Evolutionary conservation across 1,140 invertebrate genomes (phyloP).

Genomic region (Dendroctonus valens): DNA sequence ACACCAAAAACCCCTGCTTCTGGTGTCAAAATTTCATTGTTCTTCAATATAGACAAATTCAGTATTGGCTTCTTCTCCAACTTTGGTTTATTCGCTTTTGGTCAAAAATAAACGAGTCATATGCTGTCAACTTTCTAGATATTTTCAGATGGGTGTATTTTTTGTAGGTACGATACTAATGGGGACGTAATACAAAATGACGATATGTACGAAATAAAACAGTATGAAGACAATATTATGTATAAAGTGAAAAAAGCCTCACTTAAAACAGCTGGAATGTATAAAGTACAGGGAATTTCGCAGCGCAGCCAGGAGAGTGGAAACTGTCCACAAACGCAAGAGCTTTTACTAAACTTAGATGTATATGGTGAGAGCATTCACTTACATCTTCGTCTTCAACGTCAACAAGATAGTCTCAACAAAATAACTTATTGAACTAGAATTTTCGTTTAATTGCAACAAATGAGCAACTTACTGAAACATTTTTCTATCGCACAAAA

Average conservation of each 20-base stretch:
- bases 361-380: conserved; percentile 40
- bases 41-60: too few species aligned
- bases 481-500: too few species aligned
- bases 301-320: conserved; percentile 13
- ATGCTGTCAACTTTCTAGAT: not conserved
- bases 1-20: not conserved
- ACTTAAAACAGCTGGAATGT: conserved; percentile 9
- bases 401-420: too few species aligned
- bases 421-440: too few species aligned
- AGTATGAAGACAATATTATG: not conserved
- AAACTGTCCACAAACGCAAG: conserved; percentile 36
- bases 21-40: not conserved
- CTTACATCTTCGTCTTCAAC: too few species aligned
- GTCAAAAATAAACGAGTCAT: too few species aligned
- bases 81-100: too few species aligned
- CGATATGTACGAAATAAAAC: not conserved
- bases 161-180: conserved; percentile 8
- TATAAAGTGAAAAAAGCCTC: conserved; percentile 3
- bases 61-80: too few species aligned
- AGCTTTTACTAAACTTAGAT: conserved; percentile 42
- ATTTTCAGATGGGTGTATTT: too few species aligned
- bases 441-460: too few species aligned
- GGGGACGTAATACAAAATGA: conserved; percentile 3
- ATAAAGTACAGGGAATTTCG: conserved; percentile 3
- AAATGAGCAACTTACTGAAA: too few species aligned